Conservation (phyloP, 2,113 vertebrate species). For the Neolamprologus toae region DNA sequence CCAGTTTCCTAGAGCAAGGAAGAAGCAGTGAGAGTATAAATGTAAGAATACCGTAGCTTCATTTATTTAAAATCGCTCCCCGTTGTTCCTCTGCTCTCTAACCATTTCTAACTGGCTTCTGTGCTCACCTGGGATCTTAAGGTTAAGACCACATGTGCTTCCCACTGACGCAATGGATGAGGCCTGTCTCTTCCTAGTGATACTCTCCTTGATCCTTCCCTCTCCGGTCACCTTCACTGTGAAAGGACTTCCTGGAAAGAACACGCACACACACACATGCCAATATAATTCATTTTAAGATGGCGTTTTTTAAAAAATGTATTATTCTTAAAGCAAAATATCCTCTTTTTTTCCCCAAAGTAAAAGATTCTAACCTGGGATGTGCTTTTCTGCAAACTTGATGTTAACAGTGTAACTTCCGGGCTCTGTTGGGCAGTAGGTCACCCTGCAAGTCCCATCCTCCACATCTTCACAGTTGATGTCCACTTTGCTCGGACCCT, state of each 20-base stretch:
- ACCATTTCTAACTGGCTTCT: neutral
- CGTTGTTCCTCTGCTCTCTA: neutral
- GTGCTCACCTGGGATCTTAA: slow-evolving; percentile 90
- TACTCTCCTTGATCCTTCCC: slow-evolving; percentile 94
- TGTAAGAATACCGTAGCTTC: neutral
- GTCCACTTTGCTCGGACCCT: slow-evolving; percentile 98
- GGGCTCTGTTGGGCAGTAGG: slow-evolving; percentile 92
- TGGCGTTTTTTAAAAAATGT: fast-evolving
- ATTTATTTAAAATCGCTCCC: neutral
- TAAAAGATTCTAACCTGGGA: slow-evolving; percentile 75
- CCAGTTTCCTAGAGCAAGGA: slow-evolving; percentile 81
- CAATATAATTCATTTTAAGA: neutral
- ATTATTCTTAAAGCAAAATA: neutral
- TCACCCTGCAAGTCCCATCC: slow-evolving; percentile 92
- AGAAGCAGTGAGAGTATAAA: neutral
- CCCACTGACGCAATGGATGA: slow-evolving; percentile 90
- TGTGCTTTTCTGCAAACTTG: slow-evolving; percentile 94
- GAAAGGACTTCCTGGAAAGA: slow-evolving; percentile 86
- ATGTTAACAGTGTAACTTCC: slow-evolving; percentile 96
- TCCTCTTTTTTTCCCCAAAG: neutral
- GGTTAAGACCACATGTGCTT: slow-evolving; percentile 94
- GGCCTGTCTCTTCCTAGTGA: slow-evolving; percentile 87
- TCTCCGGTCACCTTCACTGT: slow-evolving; percentile 93
- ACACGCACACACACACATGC: neutral
- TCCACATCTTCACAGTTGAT: slow-evolving; percentile 96